Percentiles rank a stretch among this genome's conserved stretches.
These are phyloP conservation scores for Xenopus laevis DNA, from an alignment of 2,113 vertebrate genomes.

Conservation along the genomic window DNA sequence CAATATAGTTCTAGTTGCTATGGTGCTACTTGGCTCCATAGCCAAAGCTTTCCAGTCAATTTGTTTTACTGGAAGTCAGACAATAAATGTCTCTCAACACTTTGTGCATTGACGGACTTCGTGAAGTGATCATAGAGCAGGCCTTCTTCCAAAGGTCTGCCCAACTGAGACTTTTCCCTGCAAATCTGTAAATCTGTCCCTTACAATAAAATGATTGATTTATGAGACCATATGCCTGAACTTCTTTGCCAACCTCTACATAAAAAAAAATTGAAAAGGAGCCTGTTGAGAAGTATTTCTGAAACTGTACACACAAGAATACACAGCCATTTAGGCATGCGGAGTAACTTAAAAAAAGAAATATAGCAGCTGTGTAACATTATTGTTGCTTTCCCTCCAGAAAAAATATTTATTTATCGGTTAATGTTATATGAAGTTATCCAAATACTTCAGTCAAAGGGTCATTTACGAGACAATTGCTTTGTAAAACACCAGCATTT, in stretches of 20 bases:
- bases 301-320: neutral
- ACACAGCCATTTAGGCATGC: neutral
- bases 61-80: slow-evolving; percentile 28
- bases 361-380: neutral
- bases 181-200: slow-evolving; percentile 3
- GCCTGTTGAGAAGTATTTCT: neutral
- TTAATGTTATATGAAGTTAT: no score
- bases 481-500: no score
- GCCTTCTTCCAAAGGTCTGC: slow-evolving; percentile 2
- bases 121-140: slow-evolving; percentile 1
- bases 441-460: no score
- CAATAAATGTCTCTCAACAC: slow-evolving; percentile 31
- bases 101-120: slow-evolving; percentile 8
- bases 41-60: slow-evolving; percentile 25
- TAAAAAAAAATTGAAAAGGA: slow-evolving; percentile 8
- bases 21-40: slow-evolving; percentile 21
- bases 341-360: neutral
- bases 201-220: slow-evolving; percentile 17
- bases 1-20: slow-evolving; percentile 21
- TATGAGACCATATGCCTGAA: slow-evolving; percentile 16
- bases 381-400: no score
- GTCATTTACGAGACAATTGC: no score
- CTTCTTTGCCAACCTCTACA: slow-evolving; percentile 7
- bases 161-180: slow-evolving; percentile 9
- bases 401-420: no score